phyloP scores from a whole-genome alignment of 2,113 vertebrate genomes.

The Excalfactoria chinensis region DNA sequence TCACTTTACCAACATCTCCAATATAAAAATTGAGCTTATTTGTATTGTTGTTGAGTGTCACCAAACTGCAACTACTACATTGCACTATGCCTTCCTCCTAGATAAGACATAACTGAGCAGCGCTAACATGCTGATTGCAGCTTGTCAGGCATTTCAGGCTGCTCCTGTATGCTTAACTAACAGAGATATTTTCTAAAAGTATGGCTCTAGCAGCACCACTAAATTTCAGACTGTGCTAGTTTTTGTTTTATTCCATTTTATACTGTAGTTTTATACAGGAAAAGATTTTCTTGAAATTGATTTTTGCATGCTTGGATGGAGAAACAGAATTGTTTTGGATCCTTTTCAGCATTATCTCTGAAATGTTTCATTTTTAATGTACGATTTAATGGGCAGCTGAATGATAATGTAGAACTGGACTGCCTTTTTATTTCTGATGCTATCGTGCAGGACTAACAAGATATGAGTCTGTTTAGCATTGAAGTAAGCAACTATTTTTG shows the following conservation, averaged over 20 bases:
- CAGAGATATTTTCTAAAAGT: background rate
- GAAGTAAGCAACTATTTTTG: background rate
- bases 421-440: background rate
- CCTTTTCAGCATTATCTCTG: background rate
- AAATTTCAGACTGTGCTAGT: background rate
- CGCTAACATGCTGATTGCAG: background rate
- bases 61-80: background rate
- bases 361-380: background rate
- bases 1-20: background rate
- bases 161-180: background rate
- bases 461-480: background rate
- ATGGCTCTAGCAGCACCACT: background rate
- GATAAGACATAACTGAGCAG: background rate
- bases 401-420: background rate
- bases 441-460: background rate
- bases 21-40: background rate
- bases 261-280: background rate
- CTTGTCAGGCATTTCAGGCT: conserved; percentile 3
- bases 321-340: background rate
- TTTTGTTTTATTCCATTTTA: background rate
- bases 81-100: background rate
- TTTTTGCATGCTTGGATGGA: background rate
- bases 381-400: background rate
- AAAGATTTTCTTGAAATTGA: background rate
- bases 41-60: background rate